Evolutionary conservation across 2,888 invertebrate genomes (phyloP).

Genomic region (Colostygia pectinataria): DNA sequence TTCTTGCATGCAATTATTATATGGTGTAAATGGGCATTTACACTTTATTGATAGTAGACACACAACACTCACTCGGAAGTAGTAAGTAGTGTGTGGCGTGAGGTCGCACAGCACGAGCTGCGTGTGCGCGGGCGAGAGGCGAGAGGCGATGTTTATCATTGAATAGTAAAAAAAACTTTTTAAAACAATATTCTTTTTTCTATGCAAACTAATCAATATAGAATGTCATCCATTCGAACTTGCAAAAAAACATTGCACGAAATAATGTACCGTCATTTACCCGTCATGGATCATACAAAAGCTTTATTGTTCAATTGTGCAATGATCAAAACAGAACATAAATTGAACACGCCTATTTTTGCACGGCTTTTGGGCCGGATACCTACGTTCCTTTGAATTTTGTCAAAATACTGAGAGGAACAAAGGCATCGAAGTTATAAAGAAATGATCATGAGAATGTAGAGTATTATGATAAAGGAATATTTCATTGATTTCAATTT

Average conservation of each 20-base stretch:
- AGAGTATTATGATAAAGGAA: constrained; percentile 2
- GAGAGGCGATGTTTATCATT: no score
- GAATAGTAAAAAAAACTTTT: no score
- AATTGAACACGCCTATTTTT: constrained; percentile 72
- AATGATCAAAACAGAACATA: constrained; percentile 70
- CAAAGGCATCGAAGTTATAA: constrained; percentile 16
- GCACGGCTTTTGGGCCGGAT: constrained; percentile 39
- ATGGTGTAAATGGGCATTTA: no score
- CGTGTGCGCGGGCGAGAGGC: constrained; percentile 73
- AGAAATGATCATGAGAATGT: constrained; percentile 7
- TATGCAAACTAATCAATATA: constrained; percentile 26
- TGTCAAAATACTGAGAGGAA: constrained; percentile 17
- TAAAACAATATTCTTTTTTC: no score
- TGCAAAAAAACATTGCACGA: constrained; percentile 40
- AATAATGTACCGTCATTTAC: constrained; percentile 50
- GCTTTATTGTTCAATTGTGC: constrained; percentile 54
- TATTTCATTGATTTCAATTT: constrained; percentile 1
- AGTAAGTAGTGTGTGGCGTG: constrained; percentile 85
- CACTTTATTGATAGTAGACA: no score
- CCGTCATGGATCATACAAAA: constrained; percentile 48
- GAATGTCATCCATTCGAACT: constrained; percentile 12
- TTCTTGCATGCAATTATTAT: no score
- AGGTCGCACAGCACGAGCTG: constrained; percentile 84
- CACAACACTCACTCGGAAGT: constrained; percentile 81
- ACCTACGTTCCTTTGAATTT: constrained; percentile 21